Evolutionary conservation across 2,797 vertebrate species (phyloP).

Genomic region (Danionella dracula): DNA sequence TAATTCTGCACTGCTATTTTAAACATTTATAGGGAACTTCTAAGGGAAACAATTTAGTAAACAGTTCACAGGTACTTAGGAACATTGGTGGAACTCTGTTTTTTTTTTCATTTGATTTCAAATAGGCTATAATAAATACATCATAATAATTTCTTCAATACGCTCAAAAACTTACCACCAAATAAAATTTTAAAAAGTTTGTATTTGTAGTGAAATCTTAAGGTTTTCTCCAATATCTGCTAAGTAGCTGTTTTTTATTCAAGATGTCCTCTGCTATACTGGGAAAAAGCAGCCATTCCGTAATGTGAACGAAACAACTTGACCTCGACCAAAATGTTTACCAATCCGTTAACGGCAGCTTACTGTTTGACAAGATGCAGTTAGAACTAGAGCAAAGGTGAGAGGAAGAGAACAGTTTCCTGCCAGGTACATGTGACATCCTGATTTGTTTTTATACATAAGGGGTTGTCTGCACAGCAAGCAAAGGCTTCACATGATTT

Average conservation of each 20-base stretch:
- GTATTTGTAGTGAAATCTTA: too few relatives aligned
- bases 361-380: neutral
- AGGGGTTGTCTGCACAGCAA: neutral
- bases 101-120: too few relatives aligned
- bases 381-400: slow-evolving; percentile 1
- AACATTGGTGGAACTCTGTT: too few relatives aligned
- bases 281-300: neutral
- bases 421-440: neutral
- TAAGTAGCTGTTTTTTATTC: too few relatives aligned
- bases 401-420: neutral
- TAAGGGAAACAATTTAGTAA: neutral
- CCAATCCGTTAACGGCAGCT: neutral
- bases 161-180: too few relatives aligned
- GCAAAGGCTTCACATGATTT: neutral
- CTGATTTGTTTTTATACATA: too few relatives aligned
- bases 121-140: too few relatives aligned
- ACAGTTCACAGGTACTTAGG: too few relatives aligned
- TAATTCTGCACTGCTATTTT: neutral
- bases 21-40: neutral
- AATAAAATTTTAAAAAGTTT: too few relatives aligned
- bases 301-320: neutral
- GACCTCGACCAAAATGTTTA: neutral
- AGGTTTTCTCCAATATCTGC: too few relatives aligned
- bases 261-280: neutral
- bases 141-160: too few relatives aligned